Conservation (phyloP, 2,797 vertebrate genomes). For the Micromesistius poutassou region DNA sequence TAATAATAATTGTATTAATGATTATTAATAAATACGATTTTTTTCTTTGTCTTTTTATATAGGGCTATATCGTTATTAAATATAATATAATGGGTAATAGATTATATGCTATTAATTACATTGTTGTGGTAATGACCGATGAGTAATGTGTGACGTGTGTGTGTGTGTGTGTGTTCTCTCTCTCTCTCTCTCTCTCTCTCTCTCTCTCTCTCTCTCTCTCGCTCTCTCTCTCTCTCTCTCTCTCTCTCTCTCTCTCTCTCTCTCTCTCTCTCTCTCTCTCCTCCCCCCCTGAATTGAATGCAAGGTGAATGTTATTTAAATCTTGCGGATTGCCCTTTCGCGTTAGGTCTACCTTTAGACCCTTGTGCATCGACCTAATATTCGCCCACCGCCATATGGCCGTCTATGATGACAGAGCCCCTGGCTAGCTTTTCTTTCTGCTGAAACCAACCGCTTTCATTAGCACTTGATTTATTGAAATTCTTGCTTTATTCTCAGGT, state of each 20-base stretch:
- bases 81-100: too few species aligned
- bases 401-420: conserved; percentile 40
- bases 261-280: too few species aligned
- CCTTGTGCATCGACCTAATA: conserved; percentile 38
- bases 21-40: background rate
- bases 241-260: too few species aligned
- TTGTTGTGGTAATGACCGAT: background rate
- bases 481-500: conserved; percentile 82
- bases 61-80: background rate
- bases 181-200: too few species aligned
- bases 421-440: conserved; percentile 44
- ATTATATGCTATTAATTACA: background rate
- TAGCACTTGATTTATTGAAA: conserved; percentile 79
- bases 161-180: too few species aligned
- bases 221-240: too few species aligned
- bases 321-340: conserved; percentile 42
- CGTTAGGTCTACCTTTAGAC: background rate
- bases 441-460: conserved; percentile 66
- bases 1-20: background rate
- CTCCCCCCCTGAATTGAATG: conserved; percentile 28
- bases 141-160: background rate
- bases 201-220: too few species aligned
- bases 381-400: conserved; percentile 45
- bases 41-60: background rate
- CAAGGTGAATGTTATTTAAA: conserved; percentile 47